Percentiles rank a stretch among this genome's conserved stretches.
phyloP scores from a whole-genome alignment of 2,797 vertebrate species.

The Morelia viridis region DNA sequence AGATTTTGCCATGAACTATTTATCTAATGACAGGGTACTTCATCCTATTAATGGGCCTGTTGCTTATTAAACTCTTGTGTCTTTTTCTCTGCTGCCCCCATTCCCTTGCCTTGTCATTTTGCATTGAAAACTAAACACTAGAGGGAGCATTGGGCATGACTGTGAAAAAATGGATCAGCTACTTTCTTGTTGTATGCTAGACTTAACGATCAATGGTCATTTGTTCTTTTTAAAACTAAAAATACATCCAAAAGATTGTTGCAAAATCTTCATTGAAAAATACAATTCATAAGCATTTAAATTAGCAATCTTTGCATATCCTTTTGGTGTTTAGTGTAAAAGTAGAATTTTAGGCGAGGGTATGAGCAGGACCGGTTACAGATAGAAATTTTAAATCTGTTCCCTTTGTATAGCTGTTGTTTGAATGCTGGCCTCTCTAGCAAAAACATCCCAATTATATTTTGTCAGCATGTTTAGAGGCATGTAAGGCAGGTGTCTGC shows the following conservation, averaged over 20 bases:
- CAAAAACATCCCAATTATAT: not conserved
- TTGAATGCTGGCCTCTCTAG: not conserved
- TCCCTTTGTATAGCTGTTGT: not conserved
- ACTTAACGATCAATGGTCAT: not conserved
- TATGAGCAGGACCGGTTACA: not conserved
- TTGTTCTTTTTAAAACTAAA: conserved; percentile 18
- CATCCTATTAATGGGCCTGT: conserved; percentile 75
- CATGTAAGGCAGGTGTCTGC: not conserved
- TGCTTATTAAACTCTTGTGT: conserved; percentile 62
- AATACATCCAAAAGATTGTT: not conserved
- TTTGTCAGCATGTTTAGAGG: not conserved
- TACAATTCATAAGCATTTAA: not conserved
- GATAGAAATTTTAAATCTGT: not conserved
- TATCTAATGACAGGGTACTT: conserved; percentile 75
- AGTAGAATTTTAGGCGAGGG: not conserved
- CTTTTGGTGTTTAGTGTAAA: not conserved
- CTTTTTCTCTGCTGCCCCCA: not conserved
- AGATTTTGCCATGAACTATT: conserved; percentile 70
- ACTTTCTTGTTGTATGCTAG: not conserved
- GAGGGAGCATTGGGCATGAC: conserved; percentile 63
- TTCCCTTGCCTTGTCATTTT: conserved; percentile 7
- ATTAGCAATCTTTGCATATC: not conserved
- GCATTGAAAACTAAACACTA: conserved; percentile 63
- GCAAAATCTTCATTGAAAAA: not conserved
- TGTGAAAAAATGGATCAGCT: not conserved